Evolutionary conservation across 2,797 vertebrate genomes (phyloP).

Genomic region (Sebastiscus albofasciatus): DNA sequence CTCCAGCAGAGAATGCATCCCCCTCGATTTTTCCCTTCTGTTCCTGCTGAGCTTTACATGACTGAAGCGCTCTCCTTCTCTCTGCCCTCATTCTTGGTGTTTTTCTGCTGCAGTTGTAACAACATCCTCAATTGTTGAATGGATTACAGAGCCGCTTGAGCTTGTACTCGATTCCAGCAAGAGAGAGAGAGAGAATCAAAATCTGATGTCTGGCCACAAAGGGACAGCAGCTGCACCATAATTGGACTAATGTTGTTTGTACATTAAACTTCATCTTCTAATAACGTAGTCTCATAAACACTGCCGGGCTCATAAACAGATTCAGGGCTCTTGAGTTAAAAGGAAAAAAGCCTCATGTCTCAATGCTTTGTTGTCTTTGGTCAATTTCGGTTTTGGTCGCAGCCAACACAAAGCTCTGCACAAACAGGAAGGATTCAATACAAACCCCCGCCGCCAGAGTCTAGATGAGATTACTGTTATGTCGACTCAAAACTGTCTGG

Average conservation of each 20-base stretch:
- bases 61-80: constrained; percentile 30
- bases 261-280: constrained; percentile 38
- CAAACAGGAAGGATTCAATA: constrained; percentile 61
- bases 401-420: constrained; percentile 41
- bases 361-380: constrained; percentile 37
- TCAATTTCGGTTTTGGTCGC: constrained; percentile 39
- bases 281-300: constrained; percentile 42
- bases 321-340: constrained; percentile 32
- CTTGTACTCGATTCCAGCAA: constrained; percentile 9
- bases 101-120: constrained; percentile 53
- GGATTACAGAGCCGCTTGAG: constrained; percentile 43
- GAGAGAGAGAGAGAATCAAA: constrained; percentile 18
- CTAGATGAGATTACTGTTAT: constrained; percentile 38
- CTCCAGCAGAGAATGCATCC: constrained; percentile 46
- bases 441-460: constrained; percentile 1
- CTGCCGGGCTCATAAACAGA: constrained; percentile 27
- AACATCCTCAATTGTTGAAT: constrained; percentile 55
- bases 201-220: constrained; percentile 46
- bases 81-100: constrained; percentile 58
- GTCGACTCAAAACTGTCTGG: constrained; percentile 32
- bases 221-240: constrained; percentile 13
- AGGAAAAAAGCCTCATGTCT: constrained; percentile 22
- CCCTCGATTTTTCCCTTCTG: constrained; percentile 15
- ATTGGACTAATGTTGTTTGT: constrained; percentile 23
- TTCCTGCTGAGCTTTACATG: constrained; percentile 56